phyloP scores from a whole-genome alignment of 2,113 vertebrate genomes.

The Eolophus roseicapilla region DNA sequence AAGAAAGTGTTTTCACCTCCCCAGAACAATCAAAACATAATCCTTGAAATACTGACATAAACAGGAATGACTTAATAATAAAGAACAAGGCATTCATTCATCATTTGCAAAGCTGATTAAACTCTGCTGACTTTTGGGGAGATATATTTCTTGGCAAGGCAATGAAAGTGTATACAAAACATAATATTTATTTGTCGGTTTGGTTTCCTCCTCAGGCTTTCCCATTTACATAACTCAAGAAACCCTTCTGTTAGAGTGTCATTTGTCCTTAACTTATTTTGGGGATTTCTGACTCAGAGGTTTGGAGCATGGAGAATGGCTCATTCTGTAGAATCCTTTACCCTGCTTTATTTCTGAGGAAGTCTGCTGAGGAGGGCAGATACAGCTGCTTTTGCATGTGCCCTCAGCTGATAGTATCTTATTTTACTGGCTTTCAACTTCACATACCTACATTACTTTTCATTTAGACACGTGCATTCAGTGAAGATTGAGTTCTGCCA shows the following conservation, averaged over 20 bases:
- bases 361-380: slow-evolving; percentile 3
- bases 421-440: background rate
- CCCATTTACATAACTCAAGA: background rate
- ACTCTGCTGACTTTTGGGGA: slow-evolving; percentile 67
- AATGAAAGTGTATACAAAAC: slow-evolving; percentile 31
- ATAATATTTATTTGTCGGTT: background rate
- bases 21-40: slow-evolving; percentile 80
- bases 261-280: background rate
- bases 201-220: slow-evolving; percentile 20
- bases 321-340: background rate
- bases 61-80: slow-evolving; percentile 75
- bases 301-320: background rate
- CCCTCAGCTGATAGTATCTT: background rate
- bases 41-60: slow-evolving; percentile 77
- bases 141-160: slow-evolving; percentile 16
- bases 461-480: background rate
- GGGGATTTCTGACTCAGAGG: background rate
- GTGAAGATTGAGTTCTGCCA: background rate
- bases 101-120: slow-evolving; percentile 70
- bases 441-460: background rate
- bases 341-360: background rate
- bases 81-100: slow-evolving; percentile 78
- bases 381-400: background rate
- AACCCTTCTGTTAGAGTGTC: background rate
- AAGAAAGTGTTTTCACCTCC: slow-evolving; percentile 76